These are phyloP conservation scores for Drosophila ercepeae DNA, from an alignment of 1,140 invertebrate species.

Conservation along the genomic window DNA sequence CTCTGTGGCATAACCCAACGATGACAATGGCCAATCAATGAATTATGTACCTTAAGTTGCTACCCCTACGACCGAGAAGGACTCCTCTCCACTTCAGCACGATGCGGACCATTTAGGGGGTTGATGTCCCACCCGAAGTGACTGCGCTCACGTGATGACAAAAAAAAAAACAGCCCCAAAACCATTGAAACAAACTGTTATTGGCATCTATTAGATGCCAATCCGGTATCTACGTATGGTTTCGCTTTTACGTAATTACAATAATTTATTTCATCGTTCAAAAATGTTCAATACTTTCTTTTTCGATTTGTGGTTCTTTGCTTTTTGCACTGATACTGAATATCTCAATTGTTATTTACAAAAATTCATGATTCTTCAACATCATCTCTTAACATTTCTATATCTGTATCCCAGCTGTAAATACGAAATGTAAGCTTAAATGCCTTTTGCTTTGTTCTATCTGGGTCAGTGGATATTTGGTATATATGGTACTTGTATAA, in stretches of 20 bases:
- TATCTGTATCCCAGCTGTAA: conserved; percentile 28
- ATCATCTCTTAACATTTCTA: conserved; percentile 20
- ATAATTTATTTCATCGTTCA: conserved; percentile 68
- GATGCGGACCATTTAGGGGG: conserved; percentile 3
- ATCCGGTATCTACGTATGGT: conserved; percentile 36
- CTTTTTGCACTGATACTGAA: conserved; percentile 62
- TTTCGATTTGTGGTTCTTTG: conserved; percentile 28
- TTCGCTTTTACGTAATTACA: conserved; percentile 68
- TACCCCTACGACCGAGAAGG: conserved; percentile 27
- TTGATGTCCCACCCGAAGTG: conserved; percentile 10
- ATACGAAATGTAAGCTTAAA: conserved; percentile 27
- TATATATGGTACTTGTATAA: too few species aligned
- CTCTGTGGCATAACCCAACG: conserved; percentile 5
- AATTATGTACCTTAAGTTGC: conserved; percentile 56
- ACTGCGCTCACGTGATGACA: conserved; percentile 2
- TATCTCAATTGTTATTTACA: conserved; percentile 67
- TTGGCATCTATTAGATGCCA: conserved; percentile 62
- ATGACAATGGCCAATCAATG: conserved; percentile 63
- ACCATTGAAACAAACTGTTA: conserved; percentile 66
- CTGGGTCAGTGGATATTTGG: conserved; percentile 45
- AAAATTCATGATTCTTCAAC: conserved; percentile 54
- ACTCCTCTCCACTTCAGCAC: neutral
- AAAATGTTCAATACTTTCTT: conserved; percentile 39
- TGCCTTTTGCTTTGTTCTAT: conserved; percentile 9
- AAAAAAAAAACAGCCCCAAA: conserved; percentile 9